These are phyloP conservation scores for Crossocerus cetratus DNA, from an alignment of 2,888 invertebrate genomes.

Conservation along the genomic window DNA sequence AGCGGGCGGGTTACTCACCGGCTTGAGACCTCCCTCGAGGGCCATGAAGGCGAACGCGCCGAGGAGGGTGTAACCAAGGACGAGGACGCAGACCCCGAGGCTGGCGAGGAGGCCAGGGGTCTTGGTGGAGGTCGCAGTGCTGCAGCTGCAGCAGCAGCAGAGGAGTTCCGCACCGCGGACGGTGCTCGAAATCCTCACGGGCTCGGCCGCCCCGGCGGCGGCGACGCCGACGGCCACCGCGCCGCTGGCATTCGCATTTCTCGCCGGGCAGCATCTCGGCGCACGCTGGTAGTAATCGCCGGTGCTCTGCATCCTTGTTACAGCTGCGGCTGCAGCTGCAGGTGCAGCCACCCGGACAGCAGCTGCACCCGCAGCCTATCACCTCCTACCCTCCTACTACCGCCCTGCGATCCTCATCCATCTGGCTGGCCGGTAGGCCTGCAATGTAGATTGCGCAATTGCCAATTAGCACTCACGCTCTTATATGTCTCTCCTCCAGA, in stretches of 20 bases:
- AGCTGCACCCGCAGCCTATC: constrained; percentile 66
- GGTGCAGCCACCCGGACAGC: constrained; percentile 66
- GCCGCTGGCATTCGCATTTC: constrained; percentile 30
- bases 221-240: too few species aligned
- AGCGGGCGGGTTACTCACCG: constrained; percentile 52
- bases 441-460: constrained; percentile 24
- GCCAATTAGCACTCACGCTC: constrained; percentile 34
- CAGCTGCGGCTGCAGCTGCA: constrained; percentile 60
- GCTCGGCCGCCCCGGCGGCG: constrained; percentile 18
- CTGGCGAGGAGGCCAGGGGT: constrained; percentile 85
- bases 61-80: constrained; percentile 93
- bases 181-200: constrained; percentile 53
- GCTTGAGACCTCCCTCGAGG: constrained; percentile 83
- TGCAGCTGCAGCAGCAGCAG: constrained; percentile 81
- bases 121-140: constrained; percentile 76
- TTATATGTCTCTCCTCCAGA: too few species aligned
- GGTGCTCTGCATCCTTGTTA: constrained; percentile 68
- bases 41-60: constrained; percentile 95
- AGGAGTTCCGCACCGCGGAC: constrained; percentile 74
- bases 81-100: constrained; percentile 89
- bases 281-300: constrained; percentile 71
- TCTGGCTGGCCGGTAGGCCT: constrained; percentile 45
- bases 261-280: constrained; percentile 69
- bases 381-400: constrained; percentile 57
- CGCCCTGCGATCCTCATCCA: constrained; percentile 52